Percentiles rank a stretch among this genome's conserved stretches.
phyloP scores from a whole-genome alignment of 37 sponge, comb jelly and placozoan genomes.

The Crambe crambe region DNA sequence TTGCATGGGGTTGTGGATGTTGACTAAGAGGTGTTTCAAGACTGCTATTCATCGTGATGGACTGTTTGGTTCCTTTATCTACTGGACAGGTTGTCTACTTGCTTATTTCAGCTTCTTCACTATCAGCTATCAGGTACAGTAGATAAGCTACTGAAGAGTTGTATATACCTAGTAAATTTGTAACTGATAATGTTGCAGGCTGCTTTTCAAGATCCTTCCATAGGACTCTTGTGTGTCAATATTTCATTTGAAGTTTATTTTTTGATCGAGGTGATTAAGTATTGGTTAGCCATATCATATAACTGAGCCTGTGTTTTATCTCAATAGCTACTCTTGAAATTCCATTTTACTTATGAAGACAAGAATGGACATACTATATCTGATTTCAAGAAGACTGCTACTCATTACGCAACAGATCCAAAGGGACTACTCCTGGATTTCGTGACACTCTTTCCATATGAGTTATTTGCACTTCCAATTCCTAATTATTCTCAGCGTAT shows the following conservation, averaged over 20 bases:
- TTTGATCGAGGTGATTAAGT: constrained; percentile 56
- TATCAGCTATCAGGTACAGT: constrained; percentile 60
- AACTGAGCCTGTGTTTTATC: not conserved
- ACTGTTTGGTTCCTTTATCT: constrained; percentile 16
- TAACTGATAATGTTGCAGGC: constrained; percentile 14
- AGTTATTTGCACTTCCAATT: constrained; percentile 45
- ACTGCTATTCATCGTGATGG: constrained; percentile 36
- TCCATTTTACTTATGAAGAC: constrained; percentile 68
- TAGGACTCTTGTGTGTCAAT: constrained; percentile 49
- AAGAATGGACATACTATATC: constrained; percentile 17
- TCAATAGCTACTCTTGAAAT: constrained; percentile 69
- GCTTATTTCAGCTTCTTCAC: constrained; percentile 64
- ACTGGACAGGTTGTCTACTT: constrained; percentile 43
- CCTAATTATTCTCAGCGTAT: constrained; percentile 21
- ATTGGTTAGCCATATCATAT: too few species aligned
- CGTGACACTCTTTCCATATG: constrained; percentile 51
- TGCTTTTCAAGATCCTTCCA: constrained; percentile 43
- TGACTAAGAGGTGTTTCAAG: constrained; percentile 8
- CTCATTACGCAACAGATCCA: constrained; percentile 62
- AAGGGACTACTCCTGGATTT: constrained; percentile 58
- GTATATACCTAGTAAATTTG: not conserved
- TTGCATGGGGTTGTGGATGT: not conserved
- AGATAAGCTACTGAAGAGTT: not conserved
- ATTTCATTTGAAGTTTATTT: constrained; percentile 71
- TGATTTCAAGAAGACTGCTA: constrained; percentile 48